phyloP scores from a whole-genome alignment of 2,888 invertebrate species.

The Trichopria drosophilae region DNA sequence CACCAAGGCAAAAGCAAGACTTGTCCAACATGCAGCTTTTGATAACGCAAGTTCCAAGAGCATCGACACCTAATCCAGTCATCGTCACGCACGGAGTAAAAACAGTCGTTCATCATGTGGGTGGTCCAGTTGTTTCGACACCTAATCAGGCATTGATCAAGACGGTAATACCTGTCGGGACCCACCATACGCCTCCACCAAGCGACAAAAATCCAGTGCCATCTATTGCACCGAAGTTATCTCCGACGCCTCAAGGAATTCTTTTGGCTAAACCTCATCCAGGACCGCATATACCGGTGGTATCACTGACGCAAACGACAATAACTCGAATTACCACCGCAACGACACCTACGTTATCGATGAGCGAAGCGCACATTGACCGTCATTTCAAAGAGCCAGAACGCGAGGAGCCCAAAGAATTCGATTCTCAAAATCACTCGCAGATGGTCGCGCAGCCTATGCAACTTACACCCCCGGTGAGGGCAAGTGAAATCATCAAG shows the following conservation, averaged over 20 bases:
- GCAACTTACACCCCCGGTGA: slow-evolving; percentile 1
- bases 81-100: slow-evolving; percentile 56
- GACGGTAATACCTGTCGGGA: slow-evolving; percentile 46
- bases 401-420: slow-evolving; percentile 9
- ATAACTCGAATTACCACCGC: slow-evolving; percentile 42
- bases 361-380: slow-evolving; percentile 8
- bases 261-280: slow-evolving; percentile 41
- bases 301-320: slow-evolving; percentile 44
- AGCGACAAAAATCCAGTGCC: slow-evolving; percentile 18
- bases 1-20: slow-evolving; percentile 50
- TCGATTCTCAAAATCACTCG: background rate
- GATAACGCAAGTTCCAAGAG: slow-evolving; percentile 67
- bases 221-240: slow-evolving; percentile 28
- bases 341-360: slow-evolving; percentile 32
- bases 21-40: slow-evolving; percentile 66
- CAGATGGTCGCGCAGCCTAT: slow-evolving; percentile 11
- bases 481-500: background rate
- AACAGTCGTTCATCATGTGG: slow-evolving; percentile 42
- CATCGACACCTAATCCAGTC: slow-evolving; percentile 60
- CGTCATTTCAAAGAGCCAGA: slow-evolving; percentile 1
- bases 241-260: slow-evolving; percentile 39
- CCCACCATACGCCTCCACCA: slow-evolving; percentile 38
- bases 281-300: slow-evolving; percentile 39
- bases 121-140: slow-evolving; percentile 35
- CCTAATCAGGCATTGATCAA: slow-evolving; percentile 48